These are phyloP conservation scores for Thaumetopoea pityocampa DNA, from an alignment of 1,140 invertebrate genomes.

Conservation along the genomic window DNA sequence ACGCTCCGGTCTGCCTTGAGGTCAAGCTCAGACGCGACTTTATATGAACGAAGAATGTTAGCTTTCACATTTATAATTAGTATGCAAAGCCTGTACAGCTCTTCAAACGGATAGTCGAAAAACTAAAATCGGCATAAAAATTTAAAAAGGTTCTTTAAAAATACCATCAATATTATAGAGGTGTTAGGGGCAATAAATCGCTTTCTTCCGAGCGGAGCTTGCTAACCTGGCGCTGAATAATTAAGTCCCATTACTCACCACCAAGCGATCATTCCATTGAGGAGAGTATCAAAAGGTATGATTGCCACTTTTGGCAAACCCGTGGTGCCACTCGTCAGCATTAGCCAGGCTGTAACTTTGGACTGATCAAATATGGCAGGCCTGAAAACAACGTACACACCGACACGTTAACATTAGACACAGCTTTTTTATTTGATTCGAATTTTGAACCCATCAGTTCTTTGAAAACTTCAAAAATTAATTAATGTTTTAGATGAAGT, in stretches of 20 bases:
- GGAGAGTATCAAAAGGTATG: conserved; percentile 26
- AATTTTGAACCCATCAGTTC: not conserved
- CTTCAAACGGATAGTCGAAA: not conserved
- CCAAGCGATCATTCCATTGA: conserved; percentile 24
- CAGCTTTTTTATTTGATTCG: not conserved
- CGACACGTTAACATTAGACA: not conserved
- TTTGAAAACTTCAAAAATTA: too few species aligned
- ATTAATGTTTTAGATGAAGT: too few species aligned
- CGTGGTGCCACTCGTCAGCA: conserved; percentile 35
- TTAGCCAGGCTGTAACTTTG: conserved; percentile 23
- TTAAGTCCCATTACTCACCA: conserved; percentile 22
- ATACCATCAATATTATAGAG: not conserved
- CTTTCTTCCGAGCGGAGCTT: too few species aligned
- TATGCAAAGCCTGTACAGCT: too few species aligned
- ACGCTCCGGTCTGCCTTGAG: too few species aligned
- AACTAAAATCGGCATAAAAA: too few species aligned
- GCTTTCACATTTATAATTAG: too few species aligned
- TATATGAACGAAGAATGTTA: too few species aligned
- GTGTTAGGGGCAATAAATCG: too few species aligned
- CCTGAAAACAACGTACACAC: conserved; percentile 8
- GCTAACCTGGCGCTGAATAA: not conserved
- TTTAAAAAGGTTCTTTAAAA: not conserved
- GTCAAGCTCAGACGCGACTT: too few species aligned
- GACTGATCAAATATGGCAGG: conserved; percentile 24
- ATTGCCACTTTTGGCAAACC: conserved; percentile 29